Evolutionary conservation across 1,140 invertebrate species (phyloP), one percentile per base, ranked within the genome.

Genomic region (Mamestra configurata): DNA sequence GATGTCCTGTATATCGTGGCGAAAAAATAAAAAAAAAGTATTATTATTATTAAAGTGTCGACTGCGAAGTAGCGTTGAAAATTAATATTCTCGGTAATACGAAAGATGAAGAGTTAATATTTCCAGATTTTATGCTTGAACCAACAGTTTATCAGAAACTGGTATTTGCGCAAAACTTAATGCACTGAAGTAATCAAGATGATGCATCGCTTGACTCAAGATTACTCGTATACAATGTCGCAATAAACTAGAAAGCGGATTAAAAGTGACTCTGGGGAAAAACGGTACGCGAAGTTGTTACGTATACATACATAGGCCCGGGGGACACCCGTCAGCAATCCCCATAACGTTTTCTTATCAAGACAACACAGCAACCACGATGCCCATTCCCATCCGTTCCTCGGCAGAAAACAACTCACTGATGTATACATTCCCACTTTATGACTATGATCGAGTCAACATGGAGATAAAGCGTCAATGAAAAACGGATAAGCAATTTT

Each of bases 301-400:
- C 83, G 82, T 82, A 88, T 73, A 88, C 83, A 81, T 82, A 88
- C 76, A 64, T 81, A 85, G 77, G 78, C 86, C 82, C 81, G 57
- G 43, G 83, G 88, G 85, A 86, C 66, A 79, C 79, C 82, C 84
- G 83, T 88, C 86, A 86, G 84, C 82, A 73, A 82, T 82, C 78
- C 81, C 82, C 84, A 83, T 87, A 83, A 86, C 79, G 70, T 85
- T 88, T 85, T 77, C 86, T 88, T 88, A 88, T 88, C 86, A 85
- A 84, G 81, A 85, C 82, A 82, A 88, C 83, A 83, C 85, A 88
- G 84, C 49, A 79, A 77, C 82, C 82, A 83, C 70, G 57, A 71
- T 27, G 24, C 57, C 53, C 53, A 75, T 59, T 75, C 51, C 71
- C 71, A 75, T 75, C 53, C 53, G 71, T 75, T 40, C 18, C 51